Conservation (phyloP, 2,113 vertebrate genomes). For the Alouatta palliata region DNA sequence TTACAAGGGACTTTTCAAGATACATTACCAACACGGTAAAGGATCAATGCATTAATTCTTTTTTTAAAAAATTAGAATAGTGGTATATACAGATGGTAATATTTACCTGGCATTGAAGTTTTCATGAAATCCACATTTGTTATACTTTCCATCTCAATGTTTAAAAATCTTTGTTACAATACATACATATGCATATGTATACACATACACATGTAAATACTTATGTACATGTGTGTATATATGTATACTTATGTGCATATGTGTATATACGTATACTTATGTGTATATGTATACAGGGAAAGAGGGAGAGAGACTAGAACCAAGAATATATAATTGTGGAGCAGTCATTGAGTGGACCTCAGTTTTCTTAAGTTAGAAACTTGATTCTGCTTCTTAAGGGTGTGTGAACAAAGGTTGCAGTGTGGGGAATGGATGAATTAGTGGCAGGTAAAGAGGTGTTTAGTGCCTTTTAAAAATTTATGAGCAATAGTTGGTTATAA, state of each 20-base stretch:
- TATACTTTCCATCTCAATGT: not conserved
- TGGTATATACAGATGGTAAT: not conserved
- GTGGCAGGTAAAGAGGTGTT: not conserved
- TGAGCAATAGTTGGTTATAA: not conserved
- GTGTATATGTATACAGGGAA: not conserved
- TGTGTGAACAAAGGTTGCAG: not conserved
- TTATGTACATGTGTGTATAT: fast-evolving
- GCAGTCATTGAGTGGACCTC: not conserved
- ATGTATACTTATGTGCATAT: not conserved
- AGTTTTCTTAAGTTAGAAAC: not conserved
- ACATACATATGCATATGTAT: not conserved
- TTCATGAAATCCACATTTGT: not conserved
- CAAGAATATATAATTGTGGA: not conserved
- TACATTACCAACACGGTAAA: conserved; percentile 63
- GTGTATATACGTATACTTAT: too few species aligned
- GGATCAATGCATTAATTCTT: not conserved
- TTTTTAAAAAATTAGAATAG: not conserved
- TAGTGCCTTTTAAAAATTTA: not conserved
- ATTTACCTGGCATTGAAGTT: not conserved
- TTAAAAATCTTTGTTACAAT: not conserved
- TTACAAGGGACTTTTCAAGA: conserved; percentile 54
- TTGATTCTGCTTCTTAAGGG: not conserved
- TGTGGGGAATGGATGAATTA: not conserved
- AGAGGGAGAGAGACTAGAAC: not conserved
- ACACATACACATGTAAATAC: too few species aligned